A percentile compares a stretch with the other conserved stretches of the same genome.
These are phyloP conservation scores for Tokudaia muenninki DNA, from an alignment of 2,797 vertebrate species.

Conservation along the genomic window DNA sequence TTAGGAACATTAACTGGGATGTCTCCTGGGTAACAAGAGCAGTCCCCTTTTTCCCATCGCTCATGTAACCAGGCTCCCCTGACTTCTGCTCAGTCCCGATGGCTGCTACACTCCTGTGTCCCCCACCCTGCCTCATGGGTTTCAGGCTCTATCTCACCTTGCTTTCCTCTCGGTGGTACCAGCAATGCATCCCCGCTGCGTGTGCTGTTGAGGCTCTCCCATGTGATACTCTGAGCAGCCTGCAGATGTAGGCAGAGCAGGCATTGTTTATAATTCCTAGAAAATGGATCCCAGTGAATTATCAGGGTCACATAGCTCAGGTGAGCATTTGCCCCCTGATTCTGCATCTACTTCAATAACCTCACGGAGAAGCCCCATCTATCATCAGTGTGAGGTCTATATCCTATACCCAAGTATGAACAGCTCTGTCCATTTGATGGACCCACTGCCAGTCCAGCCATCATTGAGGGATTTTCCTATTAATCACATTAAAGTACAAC, in stretches of 20 bases:
- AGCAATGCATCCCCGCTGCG: not conserved
- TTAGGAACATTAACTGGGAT: not conserved
- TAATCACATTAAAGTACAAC: not conserved
- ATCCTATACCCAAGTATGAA: not conserved
- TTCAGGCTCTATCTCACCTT: not conserved
- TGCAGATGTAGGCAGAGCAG: not conserved
- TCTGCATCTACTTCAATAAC: not conserved
- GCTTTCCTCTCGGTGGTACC: not conserved
- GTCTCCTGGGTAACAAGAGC: not conserved
- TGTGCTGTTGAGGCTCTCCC: not conserved
- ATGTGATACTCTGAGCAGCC: not conserved
- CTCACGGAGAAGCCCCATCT: no score
- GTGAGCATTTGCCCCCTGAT: not conserved
- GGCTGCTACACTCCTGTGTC: not conserved
- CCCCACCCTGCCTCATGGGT: accelerated
- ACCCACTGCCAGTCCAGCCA: not conserved
- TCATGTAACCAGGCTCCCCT: not conserved
- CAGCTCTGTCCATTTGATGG: not conserved
- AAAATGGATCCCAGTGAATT: not conserved
- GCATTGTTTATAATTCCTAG: not conserved
- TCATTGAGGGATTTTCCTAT: not conserved
- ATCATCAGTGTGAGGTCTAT: not conserved
- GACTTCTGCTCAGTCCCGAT: not conserved
- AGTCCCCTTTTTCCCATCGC: not conserved
- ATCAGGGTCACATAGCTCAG: not conserved